Base-by-base conservation (phyloP, 2,888 invertebrate species). In the Tipula lateralis region DNA sequence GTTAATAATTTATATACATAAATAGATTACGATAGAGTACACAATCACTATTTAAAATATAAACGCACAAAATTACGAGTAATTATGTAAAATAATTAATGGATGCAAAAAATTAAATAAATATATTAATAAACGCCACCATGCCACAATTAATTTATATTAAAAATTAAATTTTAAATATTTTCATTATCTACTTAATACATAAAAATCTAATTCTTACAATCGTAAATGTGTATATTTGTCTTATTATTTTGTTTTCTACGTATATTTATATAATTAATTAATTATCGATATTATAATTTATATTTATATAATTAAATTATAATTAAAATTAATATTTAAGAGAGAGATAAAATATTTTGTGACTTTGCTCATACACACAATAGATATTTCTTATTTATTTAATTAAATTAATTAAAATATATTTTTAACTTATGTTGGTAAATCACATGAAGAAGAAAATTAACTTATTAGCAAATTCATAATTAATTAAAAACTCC, bases 141-240 rank as follows among this genome's bases (percentile, higher is more conserved):
- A 24, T 9, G n/a, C 66, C 19, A n/a, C n/a, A 50, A 50, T 50
- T 50, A 50, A 50, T 50, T 50, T 16, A 50, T n/a, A n/a, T 5
- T 44, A n/a, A 44, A 2, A 36, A 13, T 44, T 44, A 44, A 44
- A 44, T n/a, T 44, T 44, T n/a, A 24, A 66, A 66, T 66, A 66
- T 66, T 66, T 66, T 66, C 66, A 66, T 66, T 66, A 66, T 9
- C 66, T 66, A 66, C 66, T 66, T 66, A 24, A 24, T 66, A 24
- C 66, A 66, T 66, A 66, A 66, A n/a, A 66, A 66, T 24, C 66
- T 66, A n/a, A 66, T 66, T 66, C 44, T 66, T 66, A 66, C 24
- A 19, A 24, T 24, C n/a, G 13, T 44, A 44, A 66, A 66, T 24
- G 66, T 66, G 66, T 66, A 66, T 66, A 66, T 66, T 66, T 66